Evolutionary conservation across 35 echinoderm and acorn worm species (phyloP).

Genomic region (Ptychodera flava): DNA sequence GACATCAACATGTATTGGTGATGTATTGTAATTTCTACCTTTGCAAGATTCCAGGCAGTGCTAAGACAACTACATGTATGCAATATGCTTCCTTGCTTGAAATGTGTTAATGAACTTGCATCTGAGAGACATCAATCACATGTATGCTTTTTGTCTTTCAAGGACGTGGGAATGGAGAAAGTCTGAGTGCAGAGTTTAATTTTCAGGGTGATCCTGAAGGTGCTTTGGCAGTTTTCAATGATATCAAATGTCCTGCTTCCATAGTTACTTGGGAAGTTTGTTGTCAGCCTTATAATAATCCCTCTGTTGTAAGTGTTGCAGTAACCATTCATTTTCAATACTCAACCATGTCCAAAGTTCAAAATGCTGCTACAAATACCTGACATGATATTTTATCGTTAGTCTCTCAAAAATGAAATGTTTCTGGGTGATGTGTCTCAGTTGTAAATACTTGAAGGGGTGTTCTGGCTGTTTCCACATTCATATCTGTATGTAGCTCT

Average conservation of each 20-base stretch:
- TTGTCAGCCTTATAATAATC: background rate
- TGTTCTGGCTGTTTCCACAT: no score
- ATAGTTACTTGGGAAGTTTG: background rate
- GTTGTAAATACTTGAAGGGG: no score
- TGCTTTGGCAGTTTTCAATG: background rate
- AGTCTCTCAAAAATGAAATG: background rate
- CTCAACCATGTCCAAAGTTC: background rate
- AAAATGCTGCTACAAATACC: background rate
- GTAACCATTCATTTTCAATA: background rate
- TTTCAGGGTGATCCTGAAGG: background rate
- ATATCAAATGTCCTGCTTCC: background rate
- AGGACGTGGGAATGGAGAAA: background rate
- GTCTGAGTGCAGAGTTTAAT: background rate
- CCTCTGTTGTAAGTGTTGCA: background rate
- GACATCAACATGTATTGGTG: no score
- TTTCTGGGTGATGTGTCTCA: no score
- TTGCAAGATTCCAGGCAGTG: no score
- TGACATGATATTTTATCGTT: background rate
- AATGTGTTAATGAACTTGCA: no score
- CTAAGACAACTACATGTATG: no score
- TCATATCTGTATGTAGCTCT: no score
- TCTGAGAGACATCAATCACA: no score
- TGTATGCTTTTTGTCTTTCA: background rate
- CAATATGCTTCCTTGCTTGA: no score
- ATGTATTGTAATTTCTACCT: no score